These are phyloP conservation scores for Nipponacmea schrenckii DNA, from an alignment of 2,888 invertebrate genomes.

Conservation along the genomic window DNA sequence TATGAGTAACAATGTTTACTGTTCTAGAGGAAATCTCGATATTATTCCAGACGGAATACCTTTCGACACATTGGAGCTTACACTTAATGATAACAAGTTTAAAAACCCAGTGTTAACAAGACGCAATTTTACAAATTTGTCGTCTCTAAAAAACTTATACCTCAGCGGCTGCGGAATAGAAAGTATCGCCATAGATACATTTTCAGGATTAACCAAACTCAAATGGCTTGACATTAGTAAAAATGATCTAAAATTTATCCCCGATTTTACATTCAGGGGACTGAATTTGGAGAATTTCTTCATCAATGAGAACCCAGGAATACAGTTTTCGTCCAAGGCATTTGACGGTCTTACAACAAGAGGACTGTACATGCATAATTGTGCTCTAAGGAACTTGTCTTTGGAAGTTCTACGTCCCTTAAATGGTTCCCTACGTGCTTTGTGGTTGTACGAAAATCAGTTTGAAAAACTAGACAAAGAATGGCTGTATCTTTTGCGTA, in stretches of 20 bases:
- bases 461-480: constrained; percentile 54
- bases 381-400: constrained; percentile 53
- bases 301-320: constrained; percentile 62
- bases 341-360: constrained; percentile 60
- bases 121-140: constrained; percentile 59
- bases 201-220: constrained; percentile 58
- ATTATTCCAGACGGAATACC: constrained; percentile 62
- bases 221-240: constrained; percentile 64
- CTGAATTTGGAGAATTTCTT: constrained; percentile 61
- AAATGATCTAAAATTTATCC: constrained; percentile 58
- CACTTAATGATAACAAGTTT: constrained; percentile 63
- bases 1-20: constrained; percentile 60
- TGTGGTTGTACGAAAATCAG: constrained; percentile 65
- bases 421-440: constrained; percentile 58
- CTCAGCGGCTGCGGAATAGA: constrained; percentile 64
- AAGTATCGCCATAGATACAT: constrained; percentile 60
- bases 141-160: constrained; percentile 60
- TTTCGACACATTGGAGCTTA: constrained; percentile 57
- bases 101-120: constrained; percentile 48
- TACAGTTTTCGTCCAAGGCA: constrained; percentile 53
- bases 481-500: constrained; percentile 56
- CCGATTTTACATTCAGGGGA: constrained; percentile 63
- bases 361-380: constrained; percentile 64
- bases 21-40: constrained; percentile 56
- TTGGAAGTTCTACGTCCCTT: constrained; percentile 58